phyloP scores from a whole-genome alignment of 2,797 vertebrate species.

The Darevskia mixta region DNA sequence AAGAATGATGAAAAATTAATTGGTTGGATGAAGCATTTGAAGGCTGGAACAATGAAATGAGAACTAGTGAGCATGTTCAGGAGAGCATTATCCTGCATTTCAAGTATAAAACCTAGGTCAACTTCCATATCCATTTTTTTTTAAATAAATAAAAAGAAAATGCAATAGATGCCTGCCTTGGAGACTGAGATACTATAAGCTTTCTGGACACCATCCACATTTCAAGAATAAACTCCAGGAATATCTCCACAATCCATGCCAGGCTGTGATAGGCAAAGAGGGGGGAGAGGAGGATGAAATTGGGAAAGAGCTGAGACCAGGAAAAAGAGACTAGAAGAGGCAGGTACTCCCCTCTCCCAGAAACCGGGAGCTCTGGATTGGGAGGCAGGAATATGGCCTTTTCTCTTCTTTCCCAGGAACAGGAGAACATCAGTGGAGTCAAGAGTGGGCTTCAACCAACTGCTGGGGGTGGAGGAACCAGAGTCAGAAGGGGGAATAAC shows the following conservation, averaged over 20 bases:
- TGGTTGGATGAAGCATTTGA: neutral
- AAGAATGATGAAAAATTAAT: slow-evolving; percentile 32
- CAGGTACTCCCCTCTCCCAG: no score
- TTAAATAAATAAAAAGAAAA: neutral
- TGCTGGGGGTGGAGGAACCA: no score
- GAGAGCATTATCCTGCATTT: neutral
- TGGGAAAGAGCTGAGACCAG: no score
- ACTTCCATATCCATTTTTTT: no score
- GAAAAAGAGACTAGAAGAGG: no score
- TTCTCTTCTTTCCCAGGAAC: no score
- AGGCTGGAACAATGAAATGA: neutral
- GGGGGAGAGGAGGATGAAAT: neutral
- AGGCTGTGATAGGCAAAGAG: neutral
- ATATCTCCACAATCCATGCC: neutral
- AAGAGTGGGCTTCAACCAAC: no score
- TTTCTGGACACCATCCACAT: neutral
- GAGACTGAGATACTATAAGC: neutral
- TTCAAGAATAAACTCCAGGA: neutral
- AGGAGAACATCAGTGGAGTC: no score
- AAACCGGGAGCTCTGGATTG: no score
- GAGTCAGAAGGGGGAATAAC: no score
- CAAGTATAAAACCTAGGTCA: neutral
- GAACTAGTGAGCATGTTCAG: neutral
- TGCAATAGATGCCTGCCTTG: neutral
- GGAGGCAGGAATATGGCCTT: no score